phyloP scores from a whole-genome alignment of 2,888 invertebrate species.

The Nycteola revayana region DNA sequence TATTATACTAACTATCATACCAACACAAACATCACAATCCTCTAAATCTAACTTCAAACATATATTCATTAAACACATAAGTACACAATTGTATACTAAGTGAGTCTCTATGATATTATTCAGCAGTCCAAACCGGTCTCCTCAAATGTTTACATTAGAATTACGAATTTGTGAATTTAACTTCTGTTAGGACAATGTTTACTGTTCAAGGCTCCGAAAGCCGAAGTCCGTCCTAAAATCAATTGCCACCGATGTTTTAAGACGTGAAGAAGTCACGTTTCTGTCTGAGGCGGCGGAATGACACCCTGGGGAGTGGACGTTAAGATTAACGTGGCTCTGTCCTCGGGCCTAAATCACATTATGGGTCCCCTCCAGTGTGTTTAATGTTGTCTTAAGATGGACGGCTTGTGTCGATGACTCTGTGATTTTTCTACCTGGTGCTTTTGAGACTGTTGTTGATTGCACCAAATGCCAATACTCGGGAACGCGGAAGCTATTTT shows the following conservation, averaged over 20 bases:
- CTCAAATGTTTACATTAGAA: too few species aligned
- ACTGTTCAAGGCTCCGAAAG: too few species aligned
- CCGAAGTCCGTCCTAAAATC: conserved; percentile 35
- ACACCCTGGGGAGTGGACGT: conserved; percentile 59
- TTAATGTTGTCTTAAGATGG: conserved; percentile 59
- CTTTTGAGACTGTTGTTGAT: conserved; percentile 15
- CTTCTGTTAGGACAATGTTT: too few species aligned
- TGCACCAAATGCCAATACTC: background rate
- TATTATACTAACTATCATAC: too few species aligned
- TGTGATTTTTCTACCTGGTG: conserved; percentile 43
- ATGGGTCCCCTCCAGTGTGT: conserved; percentile 58
- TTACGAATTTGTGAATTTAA: too few species aligned
- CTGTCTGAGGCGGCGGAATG: conserved; percentile 49
- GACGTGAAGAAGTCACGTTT: conserved; percentile 64
- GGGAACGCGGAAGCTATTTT: too few species aligned
- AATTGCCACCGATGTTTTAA: conserved; percentile 45
- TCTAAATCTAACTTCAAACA: too few species aligned
- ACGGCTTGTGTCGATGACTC: conserved; percentile 44
- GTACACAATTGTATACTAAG: too few species aligned
- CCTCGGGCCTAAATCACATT: conserved; percentile 75
- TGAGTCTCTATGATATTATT: too few species aligned
- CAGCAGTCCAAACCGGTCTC: too few species aligned
- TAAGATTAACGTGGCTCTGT: conserved; percentile 74
- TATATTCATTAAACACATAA: too few species aligned
- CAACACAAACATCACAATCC: too few species aligned